Conservation (phyloP, 2,888 invertebrate genomes). For the Drosophila maculinotata region DNA sequence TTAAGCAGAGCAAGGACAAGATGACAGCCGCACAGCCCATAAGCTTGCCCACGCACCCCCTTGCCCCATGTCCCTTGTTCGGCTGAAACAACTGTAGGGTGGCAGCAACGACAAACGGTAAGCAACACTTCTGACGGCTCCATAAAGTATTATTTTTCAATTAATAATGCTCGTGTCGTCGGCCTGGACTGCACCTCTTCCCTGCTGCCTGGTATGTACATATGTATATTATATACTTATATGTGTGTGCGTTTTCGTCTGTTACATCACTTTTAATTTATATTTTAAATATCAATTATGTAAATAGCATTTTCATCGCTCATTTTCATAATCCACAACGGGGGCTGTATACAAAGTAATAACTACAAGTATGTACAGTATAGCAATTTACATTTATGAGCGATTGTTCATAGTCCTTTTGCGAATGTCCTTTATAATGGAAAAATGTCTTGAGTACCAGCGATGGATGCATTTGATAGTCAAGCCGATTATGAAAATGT, state of each 20-base stretch:
- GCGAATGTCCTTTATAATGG: constrained; percentile 2
- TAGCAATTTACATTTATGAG: constrained; percentile 58
- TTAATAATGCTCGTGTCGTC: constrained; percentile 52
- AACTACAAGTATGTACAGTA: constrained; percentile 27
- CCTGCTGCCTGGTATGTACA: too few species aligned
- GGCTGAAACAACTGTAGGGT: constrained; percentile 1
- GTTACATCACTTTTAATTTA: constrained; percentile 48
- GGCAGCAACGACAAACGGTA: constrained; percentile 16
- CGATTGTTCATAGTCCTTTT: constrained; percentile 13
- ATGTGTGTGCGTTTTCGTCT: background rate
- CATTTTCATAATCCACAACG: constrained; percentile 65
- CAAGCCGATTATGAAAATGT: background rate
- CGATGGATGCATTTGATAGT: background rate
- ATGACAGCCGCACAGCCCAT: too few species aligned
- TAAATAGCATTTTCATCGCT: constrained; percentile 57
- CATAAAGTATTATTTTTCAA: constrained; percentile 68
- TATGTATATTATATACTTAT: too few species aligned
- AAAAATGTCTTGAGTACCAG: background rate
- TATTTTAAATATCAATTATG: constrained; percentile 78
- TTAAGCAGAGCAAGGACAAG: constrained; percentile 15
- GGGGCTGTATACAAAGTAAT: constrained; percentile 31
- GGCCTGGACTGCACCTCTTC: too few species aligned
- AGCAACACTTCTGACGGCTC: constrained; percentile 30
- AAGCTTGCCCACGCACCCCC: background rate
- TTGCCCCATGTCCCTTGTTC: background rate